Conservation (phyloP, 2,797 vertebrate species). For the Cheirogaleus major region DNA sequence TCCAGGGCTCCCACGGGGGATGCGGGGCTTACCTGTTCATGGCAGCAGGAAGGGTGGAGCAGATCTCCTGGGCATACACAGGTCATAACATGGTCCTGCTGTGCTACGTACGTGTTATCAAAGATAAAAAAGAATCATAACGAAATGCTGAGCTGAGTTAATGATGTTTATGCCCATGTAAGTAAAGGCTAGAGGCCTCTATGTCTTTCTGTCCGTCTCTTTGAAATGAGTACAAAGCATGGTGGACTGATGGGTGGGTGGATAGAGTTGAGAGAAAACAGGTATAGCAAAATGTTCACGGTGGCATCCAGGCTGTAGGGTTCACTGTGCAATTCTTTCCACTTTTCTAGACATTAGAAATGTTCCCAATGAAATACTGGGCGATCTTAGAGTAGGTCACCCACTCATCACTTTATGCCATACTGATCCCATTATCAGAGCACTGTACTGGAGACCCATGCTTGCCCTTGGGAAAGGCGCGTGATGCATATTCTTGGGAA, state of each 20-base stretch:
- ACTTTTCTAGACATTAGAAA: neutral
- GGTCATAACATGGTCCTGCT: no score
- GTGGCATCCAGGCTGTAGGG: rapidly evolving
- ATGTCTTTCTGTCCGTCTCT: neutral
- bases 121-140: neutral
- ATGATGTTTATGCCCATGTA: rapidly evolving
- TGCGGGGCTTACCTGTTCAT: neutral
- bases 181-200: neutral
- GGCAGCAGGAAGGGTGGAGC: no score
- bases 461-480: neutral
- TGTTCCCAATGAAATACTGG: neutral
- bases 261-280: neutral
- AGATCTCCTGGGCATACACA: neutral
- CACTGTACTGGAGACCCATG: no score
- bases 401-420: rapidly evolving
- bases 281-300: neutral
- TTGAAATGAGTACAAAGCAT: neutral
- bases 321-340: neutral
- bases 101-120: rapidly evolving
- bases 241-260: no score
- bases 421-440: neutral
- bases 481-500: neutral
- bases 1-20: neutral
- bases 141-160: neutral
- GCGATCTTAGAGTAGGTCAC: neutral